These are phyloP conservation scores for Delphinapterus leucas DNA, from an alignment of 2,113 vertebrate genomes.

Conservation along the genomic window DNA sequence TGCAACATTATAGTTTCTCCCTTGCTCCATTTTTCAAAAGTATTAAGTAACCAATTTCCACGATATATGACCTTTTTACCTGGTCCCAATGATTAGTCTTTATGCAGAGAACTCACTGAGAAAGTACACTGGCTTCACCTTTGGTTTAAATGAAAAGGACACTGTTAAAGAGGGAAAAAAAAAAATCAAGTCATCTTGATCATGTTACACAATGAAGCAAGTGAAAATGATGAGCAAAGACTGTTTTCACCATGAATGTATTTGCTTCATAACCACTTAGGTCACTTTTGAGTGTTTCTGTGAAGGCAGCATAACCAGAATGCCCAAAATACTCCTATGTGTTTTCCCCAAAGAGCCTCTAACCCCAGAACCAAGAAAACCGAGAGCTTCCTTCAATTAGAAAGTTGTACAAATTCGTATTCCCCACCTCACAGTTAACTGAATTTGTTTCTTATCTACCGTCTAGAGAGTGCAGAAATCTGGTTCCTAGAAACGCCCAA, in stretches of 20 bases:
- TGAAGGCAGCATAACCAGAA: constrained; percentile 36
- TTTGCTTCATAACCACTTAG: constrained; percentile 43
- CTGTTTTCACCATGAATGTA: neutral
- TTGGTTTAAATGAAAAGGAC: constrained; percentile 65
- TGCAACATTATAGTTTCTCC: constrained; percentile 18
- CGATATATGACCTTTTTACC: neutral
- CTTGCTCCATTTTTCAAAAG: constrained; percentile 1
- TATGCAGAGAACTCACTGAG: constrained; percentile 49
- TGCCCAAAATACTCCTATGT: neutral
- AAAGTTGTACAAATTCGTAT: neutral
- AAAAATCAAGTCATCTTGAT: neutral
- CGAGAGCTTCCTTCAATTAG: neutral
- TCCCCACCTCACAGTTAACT: neutral
- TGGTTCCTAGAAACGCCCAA: constrained; percentile 45
- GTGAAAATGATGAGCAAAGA: constrained; percentile 62
- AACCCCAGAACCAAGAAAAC: neutral
- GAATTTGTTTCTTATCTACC: neutral
- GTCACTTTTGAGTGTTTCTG: constrained; percentile 37
- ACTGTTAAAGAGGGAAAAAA: neutral
- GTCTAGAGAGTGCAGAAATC: neutral
- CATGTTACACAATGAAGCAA: neutral
- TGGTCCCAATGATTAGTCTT: constrained; percentile 29
- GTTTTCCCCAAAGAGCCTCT: neutral
- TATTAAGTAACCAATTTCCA: neutral
- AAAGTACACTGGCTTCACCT: constrained; percentile 57